Percentiles rank a stretch among this genome's conserved stretches.
Conservation (phyloP, 2,888 invertebrate genomes). For the Polietes domitor region DNA sequence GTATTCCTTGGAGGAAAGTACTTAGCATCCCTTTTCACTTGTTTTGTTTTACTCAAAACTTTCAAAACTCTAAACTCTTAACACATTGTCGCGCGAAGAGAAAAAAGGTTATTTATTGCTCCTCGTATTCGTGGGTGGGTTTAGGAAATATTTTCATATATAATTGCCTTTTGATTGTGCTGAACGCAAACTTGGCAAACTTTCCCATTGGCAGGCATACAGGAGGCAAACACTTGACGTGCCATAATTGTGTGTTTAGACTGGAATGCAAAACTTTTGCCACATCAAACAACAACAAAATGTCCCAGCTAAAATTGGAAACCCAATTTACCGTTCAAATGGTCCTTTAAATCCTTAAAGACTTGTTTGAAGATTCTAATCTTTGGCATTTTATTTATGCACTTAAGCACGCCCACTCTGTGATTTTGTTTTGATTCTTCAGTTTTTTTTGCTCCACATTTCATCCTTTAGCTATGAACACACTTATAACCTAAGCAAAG, state of each 20-base stretch:
- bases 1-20: too few species aligned
- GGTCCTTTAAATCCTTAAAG: background rate
- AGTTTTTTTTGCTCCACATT: background rate
- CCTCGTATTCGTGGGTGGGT: too few species aligned
- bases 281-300: background rate
- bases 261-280: background rate
- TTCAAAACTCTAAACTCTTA: too few species aligned
- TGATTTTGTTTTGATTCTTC: background rate
- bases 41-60: too few species aligned
- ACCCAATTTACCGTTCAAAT: background rate
- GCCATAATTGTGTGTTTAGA: background rate
- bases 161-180: background rate
- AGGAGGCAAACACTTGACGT: background rate
- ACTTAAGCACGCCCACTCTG: background rate
- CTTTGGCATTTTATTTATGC: constrained; percentile 1
- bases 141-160: background rate
- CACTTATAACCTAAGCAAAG: background rate
- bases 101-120: too few species aligned
- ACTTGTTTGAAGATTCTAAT: background rate
- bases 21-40: too few species aligned
- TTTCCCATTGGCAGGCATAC: too few species aligned
- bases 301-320: background rate
- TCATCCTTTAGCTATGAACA: background rate
- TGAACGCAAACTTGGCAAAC: too few species aligned
- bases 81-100: too few species aligned